Evolutionary conservation across 1,140 invertebrate species (phyloP).

Genomic region (Phthorimaea operculella): DNA sequence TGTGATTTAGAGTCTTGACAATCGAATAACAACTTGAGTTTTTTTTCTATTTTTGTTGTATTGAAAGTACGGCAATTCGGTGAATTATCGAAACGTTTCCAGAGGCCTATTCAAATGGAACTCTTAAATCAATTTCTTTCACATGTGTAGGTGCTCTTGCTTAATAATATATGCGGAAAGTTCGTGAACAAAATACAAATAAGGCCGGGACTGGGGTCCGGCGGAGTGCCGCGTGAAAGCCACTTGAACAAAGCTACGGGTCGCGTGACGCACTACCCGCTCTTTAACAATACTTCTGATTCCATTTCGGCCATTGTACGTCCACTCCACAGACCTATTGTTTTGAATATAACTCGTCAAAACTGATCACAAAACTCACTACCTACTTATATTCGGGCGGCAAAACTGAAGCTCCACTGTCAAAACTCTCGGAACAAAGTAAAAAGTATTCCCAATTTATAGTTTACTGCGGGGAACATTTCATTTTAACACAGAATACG

Average conservation of each 20-base stretch:
- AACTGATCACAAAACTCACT: not conserved
- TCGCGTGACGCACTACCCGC: slow-evolving; percentile 31
- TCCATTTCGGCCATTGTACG: slow-evolving; percentile 34
- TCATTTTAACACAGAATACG: not conserved
- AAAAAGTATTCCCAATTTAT: no score
- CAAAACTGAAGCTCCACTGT: no score
- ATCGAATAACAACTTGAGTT: no score
- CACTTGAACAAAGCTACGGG: slow-evolving; percentile 40
- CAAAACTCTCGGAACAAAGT: no score
- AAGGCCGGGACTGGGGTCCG: slow-evolving; percentile 22
- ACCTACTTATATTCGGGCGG: not conserved
- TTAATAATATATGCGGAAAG: slow-evolving; percentile 61
- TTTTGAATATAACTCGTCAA: not conserved
- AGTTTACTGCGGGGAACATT: not conserved
- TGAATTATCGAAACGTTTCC: slow-evolving; percentile 4
- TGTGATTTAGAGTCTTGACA: no score
- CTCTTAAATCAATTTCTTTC: slow-evolving; percentile 53
- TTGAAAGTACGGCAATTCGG: no score
- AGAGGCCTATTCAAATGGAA: slow-evolving; percentile 36
- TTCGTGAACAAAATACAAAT: slow-evolving; percentile 63
- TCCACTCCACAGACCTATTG: not conserved
- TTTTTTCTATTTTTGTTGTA: no score
- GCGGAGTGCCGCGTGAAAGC: slow-evolving; percentile 45
- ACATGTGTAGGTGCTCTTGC: slow-evolving; percentile 44
- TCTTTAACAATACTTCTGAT: slow-evolving; percentile 38